A percentile compares a stretch with the other conserved stretches of the same genome.
Evolutionary conservation across 2,113 vertebrate species (phyloP).

Genomic region (Amazona vittata): DNA sequence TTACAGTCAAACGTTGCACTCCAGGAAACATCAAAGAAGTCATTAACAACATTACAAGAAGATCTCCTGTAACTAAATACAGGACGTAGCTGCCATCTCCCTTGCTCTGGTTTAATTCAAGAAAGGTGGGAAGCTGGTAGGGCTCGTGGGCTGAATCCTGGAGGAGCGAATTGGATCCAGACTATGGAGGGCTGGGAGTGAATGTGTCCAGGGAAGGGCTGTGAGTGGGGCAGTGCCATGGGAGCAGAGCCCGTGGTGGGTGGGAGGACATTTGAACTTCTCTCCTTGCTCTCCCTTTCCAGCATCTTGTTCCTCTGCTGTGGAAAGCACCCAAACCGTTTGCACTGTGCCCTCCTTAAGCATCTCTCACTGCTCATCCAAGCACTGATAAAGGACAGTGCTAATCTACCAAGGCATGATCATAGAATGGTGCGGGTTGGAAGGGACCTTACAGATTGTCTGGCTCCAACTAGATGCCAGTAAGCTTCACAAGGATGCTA

Average conservation of each 20-base stretch:
- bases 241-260: not conserved
- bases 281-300: not conserved
- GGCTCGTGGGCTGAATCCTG: fast-evolving
- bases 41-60: not conserved
- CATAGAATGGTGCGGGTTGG: not conserved
- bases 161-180: not conserved
- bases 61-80: not conserved
- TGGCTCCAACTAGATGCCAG: not conserved
- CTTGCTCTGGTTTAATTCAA: not conserved
- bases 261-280: not conserved
- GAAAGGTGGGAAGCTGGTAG: not conserved
- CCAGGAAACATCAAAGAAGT: not conserved
- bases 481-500: not conserved
- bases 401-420: fast-evolving
- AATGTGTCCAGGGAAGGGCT: not conserved
- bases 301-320: not conserved
- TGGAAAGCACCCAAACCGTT: not conserved
- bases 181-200: fast-evolving
- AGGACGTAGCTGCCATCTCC: not conserved
- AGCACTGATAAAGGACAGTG: not conserved
- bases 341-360: not conserved
- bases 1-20: not conserved
- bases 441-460: not conserved
- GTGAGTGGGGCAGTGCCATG: not conserved
- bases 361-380: not conserved